phyloP scores from a whole-genome alignment of 2,888 invertebrate species.

The Camponotus fellah region DNA sequence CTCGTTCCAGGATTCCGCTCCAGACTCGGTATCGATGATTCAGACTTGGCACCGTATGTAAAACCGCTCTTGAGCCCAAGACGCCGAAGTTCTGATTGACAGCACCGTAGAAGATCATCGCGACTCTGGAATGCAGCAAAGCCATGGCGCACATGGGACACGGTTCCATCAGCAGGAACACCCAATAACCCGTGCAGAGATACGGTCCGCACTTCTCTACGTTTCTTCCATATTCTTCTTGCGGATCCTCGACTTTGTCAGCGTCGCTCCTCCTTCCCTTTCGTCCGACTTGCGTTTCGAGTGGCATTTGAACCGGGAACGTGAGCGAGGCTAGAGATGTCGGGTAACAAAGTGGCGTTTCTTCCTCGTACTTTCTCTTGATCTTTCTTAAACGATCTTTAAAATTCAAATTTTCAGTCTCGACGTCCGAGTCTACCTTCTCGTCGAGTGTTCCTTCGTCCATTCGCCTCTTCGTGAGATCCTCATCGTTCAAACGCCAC shows the following conservation, averaged over 20 bases:
- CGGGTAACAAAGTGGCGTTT: constrained; percentile 78
- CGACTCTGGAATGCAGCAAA: constrained; percentile 95
- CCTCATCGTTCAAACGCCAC: constrained; percentile 85
- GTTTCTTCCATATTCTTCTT: constrained; percentile 3
- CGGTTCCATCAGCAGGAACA: constrained; percentile 94
- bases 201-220: constrained; percentile 89
- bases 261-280: constrained; percentile 64
- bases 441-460: neutral
- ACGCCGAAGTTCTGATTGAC: constrained; percentile 89
- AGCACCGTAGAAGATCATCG: constrained; percentile 92
- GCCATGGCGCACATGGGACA: constrained; percentile 99
- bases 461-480: neutral
- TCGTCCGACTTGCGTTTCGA: constrained; percentile 41
- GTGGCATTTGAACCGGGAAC: constrained; percentile 65
- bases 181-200: constrained; percentile 95
- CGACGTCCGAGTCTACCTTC: neutral
- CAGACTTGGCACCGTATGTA: constrained; percentile 92
- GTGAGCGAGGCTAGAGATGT: constrained; percentile 64
- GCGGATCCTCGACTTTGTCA: neutral
- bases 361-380: constrained; percentile 75
- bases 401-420: neutral
- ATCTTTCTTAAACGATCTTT: constrained; percentile 36
- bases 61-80: constrained; percentile 90
- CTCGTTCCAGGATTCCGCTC: constrained; percentile 87
- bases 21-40: constrained; percentile 98